A percentile compares a stretch with the other conserved stretches of the same genome.
Conservation (phyloP, 1,140 invertebrate genomes). For the Conus ventricosus region DNA sequence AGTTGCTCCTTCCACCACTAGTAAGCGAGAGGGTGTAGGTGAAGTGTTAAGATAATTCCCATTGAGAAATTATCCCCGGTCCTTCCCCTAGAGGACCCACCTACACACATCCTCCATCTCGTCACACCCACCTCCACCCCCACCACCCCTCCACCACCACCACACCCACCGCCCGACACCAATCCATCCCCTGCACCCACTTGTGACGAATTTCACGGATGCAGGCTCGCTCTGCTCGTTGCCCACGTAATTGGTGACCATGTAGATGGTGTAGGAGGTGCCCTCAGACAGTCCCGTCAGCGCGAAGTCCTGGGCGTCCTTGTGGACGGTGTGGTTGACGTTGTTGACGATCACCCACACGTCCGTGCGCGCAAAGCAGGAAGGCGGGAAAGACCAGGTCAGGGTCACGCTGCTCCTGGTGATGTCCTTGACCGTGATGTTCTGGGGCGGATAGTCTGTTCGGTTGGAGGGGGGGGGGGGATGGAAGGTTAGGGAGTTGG, state of each 20-base stretch:
- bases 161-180: too few species aligned
- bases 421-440: constrained; percentile 19
- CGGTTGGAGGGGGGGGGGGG: too few species aligned
- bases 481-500: not conserved
- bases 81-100: too few species aligned
- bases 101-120: too few species aligned
- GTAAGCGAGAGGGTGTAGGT: too few species aligned
- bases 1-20: too few species aligned
- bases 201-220: constrained; percentile 1
- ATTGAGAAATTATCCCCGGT: too few species aligned
- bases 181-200: not conserved
- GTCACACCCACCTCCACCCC: too few species aligned
- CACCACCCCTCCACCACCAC: too few species aligned
- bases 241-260: constrained; percentile 16
- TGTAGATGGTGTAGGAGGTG: constrained; percentile 12
- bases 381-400: constrained; percentile 31
- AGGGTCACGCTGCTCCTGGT: constrained; percentile 6
- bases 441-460: constrained; percentile 30
- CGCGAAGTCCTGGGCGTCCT: constrained; percentile 8
- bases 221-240: constrained; percentile 9
- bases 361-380: constrained; percentile 31
- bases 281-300: constrained; percentile 11
- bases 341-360: constrained; percentile 35
- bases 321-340: constrained; percentile 8
- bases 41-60: too few species aligned